A percentile compares a stretch with the other conserved stretches of the same genome.
phyloP scores from a whole-genome alignment of 2,113 vertebrate genomes.

The Acanthisitta chloris region DNA sequence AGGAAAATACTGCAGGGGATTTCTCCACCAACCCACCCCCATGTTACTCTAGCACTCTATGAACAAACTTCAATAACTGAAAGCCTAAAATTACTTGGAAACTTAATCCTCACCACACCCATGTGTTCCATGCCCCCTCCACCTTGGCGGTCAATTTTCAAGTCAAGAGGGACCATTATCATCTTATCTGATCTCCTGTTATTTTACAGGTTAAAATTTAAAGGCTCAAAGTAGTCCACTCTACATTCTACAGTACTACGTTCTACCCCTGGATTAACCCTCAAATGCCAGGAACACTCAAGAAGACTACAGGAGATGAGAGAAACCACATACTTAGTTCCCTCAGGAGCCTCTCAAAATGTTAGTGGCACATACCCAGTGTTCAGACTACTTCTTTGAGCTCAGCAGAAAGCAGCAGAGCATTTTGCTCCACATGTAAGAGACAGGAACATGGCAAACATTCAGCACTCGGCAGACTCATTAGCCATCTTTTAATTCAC shows the following conservation, averaged over 20 bases:
- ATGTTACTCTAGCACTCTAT: neutral
- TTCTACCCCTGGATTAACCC: neutral
- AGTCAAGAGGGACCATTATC: neutral
- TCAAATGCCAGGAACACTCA: neutral
- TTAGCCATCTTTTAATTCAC: neutral
- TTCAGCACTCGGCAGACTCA: accelerated
- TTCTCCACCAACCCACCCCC: neutral
- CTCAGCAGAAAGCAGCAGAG: neutral
- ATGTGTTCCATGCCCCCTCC: no score
- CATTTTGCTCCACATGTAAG: neutral
- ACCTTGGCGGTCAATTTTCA: neutral
- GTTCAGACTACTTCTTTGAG: neutral
- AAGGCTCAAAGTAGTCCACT: neutral
- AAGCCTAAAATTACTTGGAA: neutral
- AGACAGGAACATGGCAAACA: neutral
- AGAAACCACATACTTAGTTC: neutral
- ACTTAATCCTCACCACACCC: neutral
- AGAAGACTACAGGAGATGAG: neutral
- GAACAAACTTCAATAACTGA: neutral
- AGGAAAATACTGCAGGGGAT: neutral
- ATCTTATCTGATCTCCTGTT: neutral
- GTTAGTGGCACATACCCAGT: neutral
- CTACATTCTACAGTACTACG: neutral
- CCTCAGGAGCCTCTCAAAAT: neutral
- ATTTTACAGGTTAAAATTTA: neutral